phyloP scores from a whole-genome alignment of 2,113 vertebrate species.

The Sturnus vulgaris region DNA sequence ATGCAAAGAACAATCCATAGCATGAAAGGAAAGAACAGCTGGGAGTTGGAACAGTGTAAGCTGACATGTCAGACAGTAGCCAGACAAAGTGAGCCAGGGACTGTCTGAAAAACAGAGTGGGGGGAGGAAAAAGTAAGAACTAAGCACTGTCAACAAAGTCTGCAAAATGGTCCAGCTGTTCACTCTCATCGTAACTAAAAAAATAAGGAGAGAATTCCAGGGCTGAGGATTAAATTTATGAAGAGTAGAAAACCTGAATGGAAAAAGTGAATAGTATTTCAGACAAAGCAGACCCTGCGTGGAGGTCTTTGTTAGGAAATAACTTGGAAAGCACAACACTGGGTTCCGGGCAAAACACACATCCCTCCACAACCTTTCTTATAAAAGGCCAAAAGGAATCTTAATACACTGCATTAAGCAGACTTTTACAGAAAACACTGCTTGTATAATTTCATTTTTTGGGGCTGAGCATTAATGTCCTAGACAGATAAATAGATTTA shows the following conservation, averaged over 20 bases:
- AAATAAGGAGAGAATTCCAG: conserved; percentile 55
- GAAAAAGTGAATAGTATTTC: conserved; percentile 33
- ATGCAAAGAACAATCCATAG: conserved; percentile 69
- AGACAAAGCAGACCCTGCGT: background rate
- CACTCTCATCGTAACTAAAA: conserved; percentile 52
- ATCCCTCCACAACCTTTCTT: background rate
- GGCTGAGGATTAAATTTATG: conserved; percentile 46
- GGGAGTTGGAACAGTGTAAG: conserved; percentile 62
- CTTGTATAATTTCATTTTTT: conserved; percentile 31
- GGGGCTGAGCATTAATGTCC: background rate
- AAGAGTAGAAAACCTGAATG: conserved; percentile 29
- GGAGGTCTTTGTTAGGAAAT: background rate
- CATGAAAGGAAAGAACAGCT: conserved; percentile 76
- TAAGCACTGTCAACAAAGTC: conserved; percentile 61
- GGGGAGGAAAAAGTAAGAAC: conserved; percentile 13
- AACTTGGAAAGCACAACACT: background rate
- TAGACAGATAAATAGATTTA: conserved; percentile 6
- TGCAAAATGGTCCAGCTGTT: conserved; percentile 68
- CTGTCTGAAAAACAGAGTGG: conserved; percentile 50
- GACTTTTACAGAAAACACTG: background rate
- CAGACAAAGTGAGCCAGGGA: conserved; percentile 71
- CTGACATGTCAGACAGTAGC: conserved; percentile 79
- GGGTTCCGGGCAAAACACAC: background rate
- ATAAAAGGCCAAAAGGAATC: conserved; percentile 5
- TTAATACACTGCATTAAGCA: background rate